Conservation (phyloP, 2,113 vertebrate genomes). For the Rhinichthys klamathensis region DNA sequence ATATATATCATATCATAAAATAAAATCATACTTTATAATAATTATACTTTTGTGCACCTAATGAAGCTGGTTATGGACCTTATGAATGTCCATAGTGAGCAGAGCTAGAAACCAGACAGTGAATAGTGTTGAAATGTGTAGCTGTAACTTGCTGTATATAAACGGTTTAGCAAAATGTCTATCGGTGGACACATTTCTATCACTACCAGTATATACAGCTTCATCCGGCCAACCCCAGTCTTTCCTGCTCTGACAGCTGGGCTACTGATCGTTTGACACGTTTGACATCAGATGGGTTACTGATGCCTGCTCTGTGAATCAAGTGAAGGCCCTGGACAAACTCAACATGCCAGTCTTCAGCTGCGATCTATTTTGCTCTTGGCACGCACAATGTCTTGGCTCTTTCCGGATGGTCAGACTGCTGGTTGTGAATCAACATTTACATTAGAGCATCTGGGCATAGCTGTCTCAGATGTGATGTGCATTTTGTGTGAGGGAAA, state of each 20-base stretch:
- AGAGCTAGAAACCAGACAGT: too few species aligned
- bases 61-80: too few species aligned
- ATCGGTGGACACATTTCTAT: not conserved
- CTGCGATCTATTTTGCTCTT: slow-evolving; percentile 15
- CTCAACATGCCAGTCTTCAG: slow-evolving; percentile 17
- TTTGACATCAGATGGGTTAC: not conserved
- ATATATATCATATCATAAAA: too few species aligned
- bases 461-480: slow-evolving; percentile 32
- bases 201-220: not conserved
- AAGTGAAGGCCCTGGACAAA: slow-evolving; percentile 6
- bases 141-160: not conserved
- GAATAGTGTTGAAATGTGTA: not conserved
- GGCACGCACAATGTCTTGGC: slow-evolving; percentile 32
- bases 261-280: not conserved
- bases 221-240: not conserved
- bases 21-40: too few species aligned
- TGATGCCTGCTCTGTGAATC: not conserved
- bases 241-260: not conserved
- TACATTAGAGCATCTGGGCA: slow-evolving; percentile 40
- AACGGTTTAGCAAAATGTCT: not conserved
- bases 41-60: too few species aligned
- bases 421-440: slow-evolving; percentile 44
- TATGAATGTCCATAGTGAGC: too few species aligned
- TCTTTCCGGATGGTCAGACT: slow-evolving; percentile 38
- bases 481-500: slow-evolving; percentile 25